These are phyloP conservation scores for Megalurothrips usitatus DNA, from an alignment of 2,888 invertebrate genomes.

Conservation along the genomic window DNA sequence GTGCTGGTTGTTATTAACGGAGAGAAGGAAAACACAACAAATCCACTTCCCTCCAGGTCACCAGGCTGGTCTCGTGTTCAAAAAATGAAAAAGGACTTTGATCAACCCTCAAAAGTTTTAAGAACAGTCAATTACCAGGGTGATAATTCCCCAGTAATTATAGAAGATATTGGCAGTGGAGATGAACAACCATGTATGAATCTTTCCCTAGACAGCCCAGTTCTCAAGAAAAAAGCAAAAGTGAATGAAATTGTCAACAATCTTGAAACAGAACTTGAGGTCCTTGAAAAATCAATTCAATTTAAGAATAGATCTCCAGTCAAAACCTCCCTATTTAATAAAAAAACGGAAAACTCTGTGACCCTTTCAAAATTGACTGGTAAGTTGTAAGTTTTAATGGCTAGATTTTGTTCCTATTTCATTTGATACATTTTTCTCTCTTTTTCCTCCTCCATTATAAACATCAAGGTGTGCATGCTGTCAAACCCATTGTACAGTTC, in stretches of 20 bases:
- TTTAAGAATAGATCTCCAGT: too few species aligned
- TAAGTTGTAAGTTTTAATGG: too few species aligned
- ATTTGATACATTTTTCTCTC: background rate
- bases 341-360: too few species aligned
- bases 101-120: background rate
- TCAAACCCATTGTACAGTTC: background rate
- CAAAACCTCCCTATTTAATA: too few species aligned
- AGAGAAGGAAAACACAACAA: background rate
- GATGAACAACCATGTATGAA: background rate
- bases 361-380: too few species aligned
- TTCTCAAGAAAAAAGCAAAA: background rate
- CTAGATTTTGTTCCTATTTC: background rate
- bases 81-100: background rate
- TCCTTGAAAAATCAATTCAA: background rate
- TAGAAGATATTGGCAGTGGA: background rate
- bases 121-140: background rate
- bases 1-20: background rate
- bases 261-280: background rate
- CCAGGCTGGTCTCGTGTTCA: background rate
- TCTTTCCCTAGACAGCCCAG: background rate
- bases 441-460: background rate
- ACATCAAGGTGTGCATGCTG: background rate
- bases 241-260: background rate
- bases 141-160: background rate
- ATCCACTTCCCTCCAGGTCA: background rate